These are phyloP conservation scores for Riparia riparia DNA, from an alignment of 2,113 vertebrate genomes.

Conservation along the genomic window DNA sequence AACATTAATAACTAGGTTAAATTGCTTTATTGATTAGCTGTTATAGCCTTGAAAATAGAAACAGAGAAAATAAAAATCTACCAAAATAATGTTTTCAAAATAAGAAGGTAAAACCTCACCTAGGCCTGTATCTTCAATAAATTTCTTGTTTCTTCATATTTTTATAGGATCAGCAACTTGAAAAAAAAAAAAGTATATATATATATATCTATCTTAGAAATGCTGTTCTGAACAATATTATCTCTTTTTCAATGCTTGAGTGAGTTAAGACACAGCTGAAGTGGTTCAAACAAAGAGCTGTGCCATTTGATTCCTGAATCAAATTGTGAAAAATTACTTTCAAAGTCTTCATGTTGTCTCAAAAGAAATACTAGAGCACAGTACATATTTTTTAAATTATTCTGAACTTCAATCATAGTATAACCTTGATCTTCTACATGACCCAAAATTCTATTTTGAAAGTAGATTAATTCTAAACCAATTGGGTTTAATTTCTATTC, in stretches of 20 bases:
- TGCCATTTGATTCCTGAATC: background rate
- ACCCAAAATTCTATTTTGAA: background rate
- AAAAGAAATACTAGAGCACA: background rate
- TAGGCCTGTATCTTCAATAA: background rate
- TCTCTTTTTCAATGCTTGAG: background rate
- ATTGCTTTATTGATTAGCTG: background rate
- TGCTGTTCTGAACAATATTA: background rate
- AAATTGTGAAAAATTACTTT: background rate
- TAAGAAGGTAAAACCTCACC: rapidly evolving
- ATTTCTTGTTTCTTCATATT: background rate
- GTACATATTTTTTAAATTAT: background rate
- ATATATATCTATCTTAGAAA: background rate
- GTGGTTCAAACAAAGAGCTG: background rate
- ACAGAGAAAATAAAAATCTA: background rate
- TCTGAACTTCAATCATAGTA: background rate
- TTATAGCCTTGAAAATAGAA: background rate
- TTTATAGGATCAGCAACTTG: background rate
- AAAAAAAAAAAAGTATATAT: too few relatives aligned
- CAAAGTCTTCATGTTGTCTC: background rate
- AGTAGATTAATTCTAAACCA: background rate
- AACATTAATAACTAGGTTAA: background rate
- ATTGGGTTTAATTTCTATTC: background rate
- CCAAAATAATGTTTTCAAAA: background rate
- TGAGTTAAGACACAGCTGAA: background rate
- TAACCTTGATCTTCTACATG: background rate